Evolutionary conservation across 2,797 vertebrate species (phyloP), one percentile per base, ranked within the genome.

Genomic region (Malacoraja senta): DNA sequence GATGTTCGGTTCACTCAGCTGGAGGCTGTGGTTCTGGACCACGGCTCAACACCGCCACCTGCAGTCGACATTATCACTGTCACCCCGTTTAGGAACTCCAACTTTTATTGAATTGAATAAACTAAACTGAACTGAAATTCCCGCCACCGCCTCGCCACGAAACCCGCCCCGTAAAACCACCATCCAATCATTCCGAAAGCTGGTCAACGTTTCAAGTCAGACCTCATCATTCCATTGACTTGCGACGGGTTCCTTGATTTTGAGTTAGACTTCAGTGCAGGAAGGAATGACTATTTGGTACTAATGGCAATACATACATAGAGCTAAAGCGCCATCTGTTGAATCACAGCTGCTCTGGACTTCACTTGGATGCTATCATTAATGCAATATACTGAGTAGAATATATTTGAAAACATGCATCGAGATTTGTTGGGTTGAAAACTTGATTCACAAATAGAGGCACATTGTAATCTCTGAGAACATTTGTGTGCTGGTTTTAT

Each of bases 271-370:
- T 84, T n/a, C 68, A 35, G 63, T 63, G 44, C 80, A 12, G 44
- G 38, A 8, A 58, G 80, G 10, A 29, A 26, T 65, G 61, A 0
- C 44, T 32, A 86, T 38, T n/a, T 58, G 44, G 12, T 26, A 63
- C 58, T 10, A 29, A n/a, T 63, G 9, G 26, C 24, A 58, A 15
- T 15, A n/a, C 15, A 26, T 86, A n/a, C 29, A 24, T 88, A n/a
- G 84, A 24, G 63, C 61, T 68, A 35, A 32, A 88, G 61, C 84
- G 84, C 84, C 84, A 88, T 68, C 84, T 88, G 84, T 88, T 68
- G 58, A 35, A 68, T 88, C n/a, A 32, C 3, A 17, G 29, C 32
- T 32, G 1, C 8, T 9, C 13, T 88, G 15, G 12, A 29, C 29
- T 63, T 63, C 12, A 29, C 29, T 63, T 63, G 29, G 6, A 29